A percentile compares a stretch with the other conserved stretches of the same genome.
These are phyloP conservation scores for Campopleginae sp. DNA, from an alignment of 2,888 invertebrate genomes.

Conservation along the genomic window DNA sequence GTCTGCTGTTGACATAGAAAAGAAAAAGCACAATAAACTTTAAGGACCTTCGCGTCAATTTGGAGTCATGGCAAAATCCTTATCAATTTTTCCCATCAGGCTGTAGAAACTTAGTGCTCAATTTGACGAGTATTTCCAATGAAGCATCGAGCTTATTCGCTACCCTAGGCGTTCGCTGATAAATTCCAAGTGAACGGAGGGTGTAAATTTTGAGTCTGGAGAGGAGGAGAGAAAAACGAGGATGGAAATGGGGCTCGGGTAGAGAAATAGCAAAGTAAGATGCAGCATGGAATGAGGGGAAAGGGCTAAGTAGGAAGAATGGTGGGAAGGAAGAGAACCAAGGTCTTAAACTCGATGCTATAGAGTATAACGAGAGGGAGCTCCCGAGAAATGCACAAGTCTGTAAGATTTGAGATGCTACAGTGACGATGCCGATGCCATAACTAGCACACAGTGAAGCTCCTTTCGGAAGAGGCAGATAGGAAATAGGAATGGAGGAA, in stretches of 20 bases:
- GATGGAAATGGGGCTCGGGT: constrained; percentile 18
- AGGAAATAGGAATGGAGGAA: constrained; percentile 39
- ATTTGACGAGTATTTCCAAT: constrained; percentile 5
- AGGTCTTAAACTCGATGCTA: constrained; percentile 46
- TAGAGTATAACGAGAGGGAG: constrained; percentile 56
- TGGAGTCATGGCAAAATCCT: neutral
- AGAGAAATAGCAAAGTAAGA: neutral
- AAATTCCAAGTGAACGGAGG: constrained; percentile 15
- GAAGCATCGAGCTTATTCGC: neutral
- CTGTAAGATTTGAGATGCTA: constrained; percentile 52
- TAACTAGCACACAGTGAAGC: constrained; percentile 46
- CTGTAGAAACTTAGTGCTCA: neutral
- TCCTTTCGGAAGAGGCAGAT: constrained; percentile 20
- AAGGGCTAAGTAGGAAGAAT: neutral
- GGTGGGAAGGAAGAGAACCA: constrained; percentile 10
- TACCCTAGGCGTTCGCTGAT: neutral
- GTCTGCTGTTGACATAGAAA: neutral
- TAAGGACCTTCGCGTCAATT: neutral
- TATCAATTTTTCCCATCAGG: neutral
- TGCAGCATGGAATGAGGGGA: neutral
- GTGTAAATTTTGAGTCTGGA: constrained; percentile 16
- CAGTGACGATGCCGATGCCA: constrained; percentile 61
- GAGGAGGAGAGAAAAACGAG: constrained; percentile 13
- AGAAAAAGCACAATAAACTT: neutral
- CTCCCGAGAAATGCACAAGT: constrained; percentile 47